These are phyloP conservation scores for Brotogeris chrysoptera DNA, from an alignment of 2,797 vertebrate species.

Conservation along the genomic window DNA sequence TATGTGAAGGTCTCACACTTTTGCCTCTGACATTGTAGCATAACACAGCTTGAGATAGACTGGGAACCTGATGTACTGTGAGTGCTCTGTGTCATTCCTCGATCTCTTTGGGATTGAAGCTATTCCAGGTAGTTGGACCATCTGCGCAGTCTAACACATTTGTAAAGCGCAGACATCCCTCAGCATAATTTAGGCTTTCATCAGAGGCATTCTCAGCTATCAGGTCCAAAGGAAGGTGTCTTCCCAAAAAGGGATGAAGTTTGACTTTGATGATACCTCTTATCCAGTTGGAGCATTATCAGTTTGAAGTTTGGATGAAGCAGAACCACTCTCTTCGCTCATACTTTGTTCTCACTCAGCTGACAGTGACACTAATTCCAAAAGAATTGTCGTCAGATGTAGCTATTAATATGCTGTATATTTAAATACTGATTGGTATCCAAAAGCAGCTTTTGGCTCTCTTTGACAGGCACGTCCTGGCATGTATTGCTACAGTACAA, in stretches of 20 bases:
- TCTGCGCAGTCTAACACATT: not conserved
- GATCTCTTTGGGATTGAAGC: not conserved
- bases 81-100: not conserved
- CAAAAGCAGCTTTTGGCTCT: constrained; percentile 9
- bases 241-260: not conserved
- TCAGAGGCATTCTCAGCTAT: not conserved
- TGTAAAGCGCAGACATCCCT: rapidly evolving
- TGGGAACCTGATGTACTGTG: not conserved
- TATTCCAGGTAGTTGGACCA: not conserved
- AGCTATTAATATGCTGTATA: constrained; percentile 13
- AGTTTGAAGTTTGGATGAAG: not conserved
- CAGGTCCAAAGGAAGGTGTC: not conserved
- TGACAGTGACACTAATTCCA: constrained; percentile 21
- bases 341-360: not conserved
- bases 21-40: not conserved
- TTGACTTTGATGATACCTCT: not conserved
- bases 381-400: not conserved
- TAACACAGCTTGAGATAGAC: not conserved
- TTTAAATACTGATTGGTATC: constrained; percentile 21
- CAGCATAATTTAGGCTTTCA: not conserved
- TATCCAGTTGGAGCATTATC: not conserved
- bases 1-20: not conserved
- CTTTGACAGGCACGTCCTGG: not conserved
- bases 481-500: not conserved
- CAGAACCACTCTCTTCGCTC: not conserved